Conservation (phyloP, 2,797 vertebrate genomes). For the Cirrhinus mrigala region DNA sequence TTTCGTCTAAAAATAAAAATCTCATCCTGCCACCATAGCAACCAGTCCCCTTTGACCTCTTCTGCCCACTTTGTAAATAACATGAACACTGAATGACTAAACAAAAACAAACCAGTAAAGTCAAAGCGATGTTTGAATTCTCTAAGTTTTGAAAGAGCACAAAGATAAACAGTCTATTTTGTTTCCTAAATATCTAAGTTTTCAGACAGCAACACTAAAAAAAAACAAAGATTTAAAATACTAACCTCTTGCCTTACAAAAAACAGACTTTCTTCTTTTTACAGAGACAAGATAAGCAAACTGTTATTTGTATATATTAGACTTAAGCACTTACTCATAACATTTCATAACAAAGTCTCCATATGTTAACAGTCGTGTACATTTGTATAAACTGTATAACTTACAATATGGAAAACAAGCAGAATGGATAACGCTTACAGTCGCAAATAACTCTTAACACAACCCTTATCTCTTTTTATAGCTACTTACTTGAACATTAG, state of each 20-base stretch:
- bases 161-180: slow-evolving; percentile 13
- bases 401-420: slow-evolving; percentile 13
- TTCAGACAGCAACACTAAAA: background rate
- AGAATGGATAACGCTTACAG: background rate
- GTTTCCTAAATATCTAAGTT: slow-evolving; percentile 24
- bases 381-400: slow-evolving; percentile 16
- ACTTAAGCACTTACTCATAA: slow-evolving; percentile 8
- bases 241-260: background rate
- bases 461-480: background rate
- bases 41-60: slow-evolving; percentile 58
- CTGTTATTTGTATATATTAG: slow-evolving; percentile 8
- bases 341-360: slow-evolving; percentile 22
- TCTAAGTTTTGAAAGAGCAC: slow-evolving; percentile 6
- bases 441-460: background rate
- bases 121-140: slow-evolving; percentile 36
- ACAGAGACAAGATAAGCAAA: slow-evolving; percentile 16
- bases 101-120: slow-evolving; percentile 30
- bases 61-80: slow-evolving; percentile 48
- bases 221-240: background rate
- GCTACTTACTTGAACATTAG: background rate
- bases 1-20: slow-evolving; percentile 40
- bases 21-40: slow-evolving; percentile 53
- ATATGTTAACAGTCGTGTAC: slow-evolving; percentile 1
- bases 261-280: slow-evolving; percentile 24
- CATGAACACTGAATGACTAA: background rate